Conservation (phyloP, 2,888 invertebrate genomes). For the Sarcophaga rosellei region DNA sequence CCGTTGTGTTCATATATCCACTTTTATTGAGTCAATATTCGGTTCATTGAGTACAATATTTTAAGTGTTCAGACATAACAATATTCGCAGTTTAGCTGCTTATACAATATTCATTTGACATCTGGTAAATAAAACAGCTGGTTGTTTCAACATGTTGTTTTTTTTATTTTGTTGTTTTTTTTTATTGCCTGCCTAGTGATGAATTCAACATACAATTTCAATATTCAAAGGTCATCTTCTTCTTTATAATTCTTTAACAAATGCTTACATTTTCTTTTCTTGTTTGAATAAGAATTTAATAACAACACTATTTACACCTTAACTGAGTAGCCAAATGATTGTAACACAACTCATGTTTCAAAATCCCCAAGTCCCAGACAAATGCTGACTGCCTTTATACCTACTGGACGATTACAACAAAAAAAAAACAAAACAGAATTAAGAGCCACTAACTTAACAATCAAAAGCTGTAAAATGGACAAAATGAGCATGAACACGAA, state of each 20-base stretch:
- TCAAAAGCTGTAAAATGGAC: conserved; percentile 4
- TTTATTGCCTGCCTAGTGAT: too few relatives aligned
- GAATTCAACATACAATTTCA: too few relatives aligned
- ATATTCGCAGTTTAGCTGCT: too few relatives aligned
- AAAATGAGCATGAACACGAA: conserved; percentile 15
- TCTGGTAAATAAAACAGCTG: too few relatives aligned
- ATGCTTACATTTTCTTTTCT: neutral
- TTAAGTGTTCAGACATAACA: too few relatives aligned
- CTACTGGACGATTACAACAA: neutral
- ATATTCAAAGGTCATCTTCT: too few relatives aligned
- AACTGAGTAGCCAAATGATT: conserved; percentile 18
- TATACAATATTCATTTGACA: too few relatives aligned
- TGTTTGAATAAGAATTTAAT: neutral
- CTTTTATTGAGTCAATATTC: too few relatives aligned
- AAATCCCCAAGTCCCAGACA: conserved; percentile 29
- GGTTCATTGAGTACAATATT: too few relatives aligned
- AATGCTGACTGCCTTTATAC: neutral
- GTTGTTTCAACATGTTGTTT: too few relatives aligned
- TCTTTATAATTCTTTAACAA: neutral
- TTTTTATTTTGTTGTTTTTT: too few relatives aligned
- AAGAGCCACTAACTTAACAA: conserved; percentile 4
- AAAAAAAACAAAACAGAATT: neutral
- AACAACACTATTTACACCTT: neutral
- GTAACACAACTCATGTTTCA: conserved; percentile 2
- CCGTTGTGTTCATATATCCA: too few relatives aligned